A percentile compares a stretch with the other conserved stretches of the same genome.
Conservation (phyloP, 2,797 vertebrate genomes). For the Neosilurus hyrtlii region DNA sequence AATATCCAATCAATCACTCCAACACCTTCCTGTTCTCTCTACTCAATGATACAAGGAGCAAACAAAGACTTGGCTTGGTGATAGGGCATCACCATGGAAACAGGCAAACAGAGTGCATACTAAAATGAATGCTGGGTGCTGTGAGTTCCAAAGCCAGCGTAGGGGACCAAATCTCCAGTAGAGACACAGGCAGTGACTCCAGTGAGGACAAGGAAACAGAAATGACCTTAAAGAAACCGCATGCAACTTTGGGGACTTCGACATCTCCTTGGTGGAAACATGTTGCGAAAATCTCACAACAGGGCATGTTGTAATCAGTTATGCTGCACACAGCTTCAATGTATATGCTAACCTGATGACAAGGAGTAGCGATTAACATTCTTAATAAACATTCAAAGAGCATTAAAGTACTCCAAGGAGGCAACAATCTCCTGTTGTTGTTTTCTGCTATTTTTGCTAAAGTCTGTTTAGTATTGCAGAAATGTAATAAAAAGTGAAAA, state of each 20-base stretch:
- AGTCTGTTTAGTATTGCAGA: neutral
- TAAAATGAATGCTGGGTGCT: constrained; percentile 26
- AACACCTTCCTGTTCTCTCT: constrained; percentile 26
- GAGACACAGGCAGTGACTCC: neutral
- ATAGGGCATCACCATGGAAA: constrained; percentile 47
- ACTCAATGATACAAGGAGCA: constrained; percentile 12
- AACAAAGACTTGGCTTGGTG: constrained; percentile 25
- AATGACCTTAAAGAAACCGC: constrained; percentile 22
- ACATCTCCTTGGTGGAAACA: neutral
- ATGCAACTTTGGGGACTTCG: neutral
- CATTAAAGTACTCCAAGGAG: neutral
- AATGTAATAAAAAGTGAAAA: neutral
- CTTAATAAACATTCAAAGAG: neutral
- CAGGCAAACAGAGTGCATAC: constrained; percentile 33
- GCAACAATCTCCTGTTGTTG: neutral
- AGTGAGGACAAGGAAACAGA: constrained; percentile 8
- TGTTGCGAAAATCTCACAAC: neutral
- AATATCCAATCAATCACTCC: constrained; percentile 27
- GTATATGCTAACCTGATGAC: neutral
- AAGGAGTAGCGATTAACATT: neutral
- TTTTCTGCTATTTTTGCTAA: neutral
- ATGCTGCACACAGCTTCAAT: neutral
- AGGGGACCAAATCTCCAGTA: neutral
- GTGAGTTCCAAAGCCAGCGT: neutral
- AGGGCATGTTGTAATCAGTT: neutral